Conservation (phyloP, 2,797 vertebrate genomes). For the Leontocebus nigricollis region DNA sequence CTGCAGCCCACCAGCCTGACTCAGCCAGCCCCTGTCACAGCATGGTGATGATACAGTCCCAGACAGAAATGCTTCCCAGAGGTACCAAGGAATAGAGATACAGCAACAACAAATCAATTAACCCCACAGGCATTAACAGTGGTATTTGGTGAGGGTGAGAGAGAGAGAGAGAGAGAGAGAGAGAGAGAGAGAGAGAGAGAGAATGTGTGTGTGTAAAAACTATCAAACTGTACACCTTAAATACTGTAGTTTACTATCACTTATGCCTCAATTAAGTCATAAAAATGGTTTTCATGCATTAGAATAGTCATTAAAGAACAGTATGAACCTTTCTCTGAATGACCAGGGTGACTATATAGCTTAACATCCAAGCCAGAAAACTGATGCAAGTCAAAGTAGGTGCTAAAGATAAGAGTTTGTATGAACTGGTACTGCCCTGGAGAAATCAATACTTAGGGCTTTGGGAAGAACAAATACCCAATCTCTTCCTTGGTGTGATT, state of each 20-base stretch:
- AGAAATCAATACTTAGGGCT: neutral
- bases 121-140: neutral
- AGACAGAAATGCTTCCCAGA: neutral
- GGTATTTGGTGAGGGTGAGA: neutral
- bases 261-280: constrained; percentile 1
- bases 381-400: neutral
- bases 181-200: accelerated
- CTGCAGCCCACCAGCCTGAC: neutral
- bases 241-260: neutral
- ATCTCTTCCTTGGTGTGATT: neutral
- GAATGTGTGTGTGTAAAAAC: neutral
- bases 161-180: neutral
- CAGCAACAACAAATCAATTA: neutral
- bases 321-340: constrained; percentile 35
- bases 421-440: neutral
- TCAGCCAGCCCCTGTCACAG: neutral
- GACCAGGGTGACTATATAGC: neutral
- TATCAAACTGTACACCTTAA: neutral
- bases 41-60: neutral
- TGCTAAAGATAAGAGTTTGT: neutral
- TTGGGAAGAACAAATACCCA: neutral
- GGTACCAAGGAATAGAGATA: neutral
- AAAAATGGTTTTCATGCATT: neutral
- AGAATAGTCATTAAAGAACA: constrained; percentile 12
- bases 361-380: constrained; percentile 12